phyloP scores from a whole-genome alignment of 1,140 invertebrate species.

The Marisa cornuarietis region DNA sequence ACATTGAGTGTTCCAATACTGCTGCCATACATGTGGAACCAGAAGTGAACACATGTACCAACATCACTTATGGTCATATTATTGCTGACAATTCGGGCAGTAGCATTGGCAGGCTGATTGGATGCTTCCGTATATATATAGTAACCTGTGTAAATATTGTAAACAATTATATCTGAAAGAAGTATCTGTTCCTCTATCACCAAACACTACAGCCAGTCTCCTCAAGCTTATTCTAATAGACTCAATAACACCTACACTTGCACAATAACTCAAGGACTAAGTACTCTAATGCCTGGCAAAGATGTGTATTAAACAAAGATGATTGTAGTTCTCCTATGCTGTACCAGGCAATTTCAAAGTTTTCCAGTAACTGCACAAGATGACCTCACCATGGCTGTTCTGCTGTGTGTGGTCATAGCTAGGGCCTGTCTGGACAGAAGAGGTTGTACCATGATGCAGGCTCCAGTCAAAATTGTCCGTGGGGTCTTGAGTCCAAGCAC shows the following conservation, averaged over 20 bases:
- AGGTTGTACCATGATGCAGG: constrained; percentile 55
- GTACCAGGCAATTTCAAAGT: too few relatives aligned
- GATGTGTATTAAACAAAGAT: too few relatives aligned
- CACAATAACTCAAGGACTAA: too few relatives aligned
- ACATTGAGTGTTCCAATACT: constrained; percentile 52
- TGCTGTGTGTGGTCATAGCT: constrained; percentile 43
- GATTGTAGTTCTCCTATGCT: too few relatives aligned
- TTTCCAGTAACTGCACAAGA: too few relatives aligned
- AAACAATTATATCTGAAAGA: neutral
- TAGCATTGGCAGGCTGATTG: constrained; percentile 69
- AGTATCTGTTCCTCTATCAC: neutral
- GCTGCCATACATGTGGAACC: constrained; percentile 80
- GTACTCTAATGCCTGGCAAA: too few relatives aligned
- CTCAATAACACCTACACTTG: too few relatives aligned
- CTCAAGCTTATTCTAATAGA: too few relatives aligned
- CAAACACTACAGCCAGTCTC: too few relatives aligned
- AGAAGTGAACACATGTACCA: constrained; percentile 64
- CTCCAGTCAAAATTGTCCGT: constrained; percentile 57
- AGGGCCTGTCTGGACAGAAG: constrained; percentile 49
- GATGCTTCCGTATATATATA: constrained; percentile 82
- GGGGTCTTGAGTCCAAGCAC: constrained; percentile 48
- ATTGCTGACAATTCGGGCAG: constrained; percentile 74
- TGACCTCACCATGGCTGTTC: constrained; percentile 35
- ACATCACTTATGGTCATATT: constrained; percentile 3
- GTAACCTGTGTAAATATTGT: constrained; percentile 67